Evolutionary conservation across 2,797 vertebrate species (phyloP), one percentile per base, ranked within the genome.

Genomic region (Momotus momota): DNA sequence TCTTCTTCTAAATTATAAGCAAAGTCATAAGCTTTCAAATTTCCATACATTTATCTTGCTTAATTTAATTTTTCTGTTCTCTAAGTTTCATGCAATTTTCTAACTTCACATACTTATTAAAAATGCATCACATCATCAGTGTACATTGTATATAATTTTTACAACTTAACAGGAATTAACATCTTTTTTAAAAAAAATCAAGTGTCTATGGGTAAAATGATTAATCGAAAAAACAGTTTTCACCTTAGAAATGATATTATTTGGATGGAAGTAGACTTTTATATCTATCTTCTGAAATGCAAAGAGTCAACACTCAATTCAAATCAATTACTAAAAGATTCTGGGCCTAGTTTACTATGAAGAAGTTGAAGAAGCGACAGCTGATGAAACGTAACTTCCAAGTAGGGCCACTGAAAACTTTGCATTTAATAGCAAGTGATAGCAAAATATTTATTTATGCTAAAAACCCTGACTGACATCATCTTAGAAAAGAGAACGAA

Each of bases 1-100:
- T 92, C 60, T 81, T 86, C 75, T 96, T 78, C 38, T 71, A 94
- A 89, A 83, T 52, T 77, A 82, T 49, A 85, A 94, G 46, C 27
- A 49, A 95, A 81, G 83, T 85, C 77, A 92, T 64, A 91, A 96
- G 88, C 84, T 79, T 97, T 75, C 65, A 97, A 94, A 80, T 12
- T 54, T 72, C 48, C 71, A 96, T 7, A 66, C 3, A 14, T 54
- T 95, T 27, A 93, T 65, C 67, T 85, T 71, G 65, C 45, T 78
- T 91, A 88, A 91, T 54, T 87, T 84, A 90, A 91, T 96, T 96
- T 96, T 81, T 87, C 46, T 94, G 84, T 78, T 86, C 46, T 57
- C 16, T 20, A 80, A 60, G 38, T 57, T 82, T 73, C 29, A 48
- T 23, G 38, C 1, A 2, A 85, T 85, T 64, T 93, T 88, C 48